Base-by-base conservation (phyloP, 2,888 invertebrate species). In the Polymixis lichenea region DNA sequence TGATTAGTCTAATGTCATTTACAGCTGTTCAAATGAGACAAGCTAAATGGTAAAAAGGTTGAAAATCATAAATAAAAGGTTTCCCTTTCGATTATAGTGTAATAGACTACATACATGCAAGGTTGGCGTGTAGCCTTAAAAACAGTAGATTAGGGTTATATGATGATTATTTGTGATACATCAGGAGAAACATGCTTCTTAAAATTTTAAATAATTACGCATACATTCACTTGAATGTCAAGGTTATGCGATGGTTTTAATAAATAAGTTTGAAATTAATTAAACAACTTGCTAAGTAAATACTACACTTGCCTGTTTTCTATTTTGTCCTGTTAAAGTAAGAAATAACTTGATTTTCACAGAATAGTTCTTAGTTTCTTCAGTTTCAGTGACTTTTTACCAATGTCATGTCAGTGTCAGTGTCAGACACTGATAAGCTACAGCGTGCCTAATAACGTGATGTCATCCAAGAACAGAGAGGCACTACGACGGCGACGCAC, bases 171-270 rank as follows among this genome's bases (percentile, higher is more conserved):
- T 65, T 56, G 9, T 15, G 17, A 58, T 58, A 75, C 58, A 77
- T 46, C 28, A 46, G 60, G 19, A 58, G 28, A 66, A 60, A 65
- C 25, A 58, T 55, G 78, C 70, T 85, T 86, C 87, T 86, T 80
- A 80, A 75, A 79, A 79, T 83, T 78, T 77, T 73, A 74, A 86
- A 84, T 84, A 87, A 86, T 87, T 88, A 87, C 87, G 86, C 86
- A 84, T 86, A 79, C 71, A 75, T 71, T 79, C 78, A 84, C 71
- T 86, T 87, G 78, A 79, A 89, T 90, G 91, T 93, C 93, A 95
- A 94, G 94, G 94, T 92, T 93, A 91, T 51, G 49, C 58, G 17
- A 72, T 70, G 15, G 11, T 28, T 11, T 53, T 13, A 49, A 38
- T 19, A n/a, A 28, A 38, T 19, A 25, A 28, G 1, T 28, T 51